Conservation (phyloP, 2,888 invertebrate species). For the Nematopogon swammerdamellus region DNA sequence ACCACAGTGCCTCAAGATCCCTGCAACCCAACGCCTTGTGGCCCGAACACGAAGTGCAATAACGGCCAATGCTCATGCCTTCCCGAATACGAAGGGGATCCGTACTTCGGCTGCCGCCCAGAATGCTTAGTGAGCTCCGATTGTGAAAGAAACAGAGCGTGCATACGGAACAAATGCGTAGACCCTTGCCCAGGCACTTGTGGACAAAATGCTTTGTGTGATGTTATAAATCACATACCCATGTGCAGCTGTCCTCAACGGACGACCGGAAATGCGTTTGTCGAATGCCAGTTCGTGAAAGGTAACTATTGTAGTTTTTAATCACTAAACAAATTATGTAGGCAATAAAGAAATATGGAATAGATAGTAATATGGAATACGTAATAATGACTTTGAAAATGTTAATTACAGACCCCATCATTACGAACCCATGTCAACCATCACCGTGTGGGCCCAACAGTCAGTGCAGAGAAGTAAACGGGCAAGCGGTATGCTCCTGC, state of each 20-base stretch:
- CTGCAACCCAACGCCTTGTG: slow-evolving; percentile 65
- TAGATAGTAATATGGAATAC: neutral
- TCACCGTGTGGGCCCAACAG: slow-evolving; percentile 65
- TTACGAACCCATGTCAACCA: slow-evolving; percentile 58
- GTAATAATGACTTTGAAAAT: too few relatives aligned
- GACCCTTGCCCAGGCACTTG: slow-evolving; percentile 81
- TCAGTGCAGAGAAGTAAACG: slow-evolving; percentile 58
- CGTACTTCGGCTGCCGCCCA: slow-evolving; percentile 72
- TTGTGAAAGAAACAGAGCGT: slow-evolving; percentile 67
- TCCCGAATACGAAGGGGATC: slow-evolving; percentile 73
- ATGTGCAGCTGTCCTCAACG: slow-evolving; percentile 60
- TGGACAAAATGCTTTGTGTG: slow-evolving; percentile 69
- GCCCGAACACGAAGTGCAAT: slow-evolving; percentile 68
- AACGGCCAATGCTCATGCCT: slow-evolving; percentile 69
- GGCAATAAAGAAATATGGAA: neutral
- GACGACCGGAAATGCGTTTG: slow-evolving; percentile 69
- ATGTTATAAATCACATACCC: slow-evolving; percentile 62
- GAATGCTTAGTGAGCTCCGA: slow-evolving; percentile 76
- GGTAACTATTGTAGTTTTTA: slow-evolving; percentile 21
- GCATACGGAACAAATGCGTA: slow-evolving; percentile 69
- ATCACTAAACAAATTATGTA: too few relatives aligned
- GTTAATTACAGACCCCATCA: too few relatives aligned
- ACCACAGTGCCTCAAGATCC: slow-evolving; percentile 47
- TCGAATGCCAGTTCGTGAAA: slow-evolving; percentile 58
- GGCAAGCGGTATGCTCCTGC: slow-evolving; percentile 69